phyloP scores from a whole-genome alignment of 2,113 vertebrate genomes.

The Albula glossodonta region DNA sequence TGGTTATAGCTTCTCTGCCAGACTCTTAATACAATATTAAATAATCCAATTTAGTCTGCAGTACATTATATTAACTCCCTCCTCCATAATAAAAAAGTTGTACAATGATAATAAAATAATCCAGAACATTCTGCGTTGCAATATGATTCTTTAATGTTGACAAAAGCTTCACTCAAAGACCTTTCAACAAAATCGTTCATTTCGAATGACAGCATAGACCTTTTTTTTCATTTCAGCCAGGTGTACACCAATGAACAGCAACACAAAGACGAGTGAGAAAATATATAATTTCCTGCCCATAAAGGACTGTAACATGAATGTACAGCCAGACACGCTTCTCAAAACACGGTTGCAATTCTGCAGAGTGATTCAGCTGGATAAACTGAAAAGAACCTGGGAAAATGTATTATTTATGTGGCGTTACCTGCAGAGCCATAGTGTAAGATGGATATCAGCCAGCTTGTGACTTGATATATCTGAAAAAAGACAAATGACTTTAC shows the following conservation, averaged over 20 bases:
- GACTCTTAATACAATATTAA: not conserved
- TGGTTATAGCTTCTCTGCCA: not conserved
- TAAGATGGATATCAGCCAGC: not conserved
- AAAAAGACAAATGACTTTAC: too few relatives aligned
- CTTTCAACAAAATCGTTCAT: not conserved
- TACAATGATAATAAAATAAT: not conserved
- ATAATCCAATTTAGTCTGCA: not conserved
- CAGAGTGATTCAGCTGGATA: not conserved
- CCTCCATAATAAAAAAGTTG: not conserved
- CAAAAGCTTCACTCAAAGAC: not conserved
- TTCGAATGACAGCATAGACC: not conserved
- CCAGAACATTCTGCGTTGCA: not conserved
- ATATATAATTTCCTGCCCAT: not conserved
- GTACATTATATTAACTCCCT: not conserved
- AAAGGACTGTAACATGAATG: not conserved
- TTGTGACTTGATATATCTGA: too few relatives aligned
- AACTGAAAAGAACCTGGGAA: not conserved
- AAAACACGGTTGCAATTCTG: not conserved
- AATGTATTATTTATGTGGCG: not conserved
- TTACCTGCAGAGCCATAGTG: not conserved
- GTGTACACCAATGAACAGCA: not conserved
- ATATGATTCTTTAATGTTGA: not conserved
- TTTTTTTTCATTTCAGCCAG: not conserved
- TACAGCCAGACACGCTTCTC: not conserved
- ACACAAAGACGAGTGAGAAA: not conserved